phyloP scores from a whole-genome alignment of 2,888 invertebrate species.

The Melieria omissa region DNA sequence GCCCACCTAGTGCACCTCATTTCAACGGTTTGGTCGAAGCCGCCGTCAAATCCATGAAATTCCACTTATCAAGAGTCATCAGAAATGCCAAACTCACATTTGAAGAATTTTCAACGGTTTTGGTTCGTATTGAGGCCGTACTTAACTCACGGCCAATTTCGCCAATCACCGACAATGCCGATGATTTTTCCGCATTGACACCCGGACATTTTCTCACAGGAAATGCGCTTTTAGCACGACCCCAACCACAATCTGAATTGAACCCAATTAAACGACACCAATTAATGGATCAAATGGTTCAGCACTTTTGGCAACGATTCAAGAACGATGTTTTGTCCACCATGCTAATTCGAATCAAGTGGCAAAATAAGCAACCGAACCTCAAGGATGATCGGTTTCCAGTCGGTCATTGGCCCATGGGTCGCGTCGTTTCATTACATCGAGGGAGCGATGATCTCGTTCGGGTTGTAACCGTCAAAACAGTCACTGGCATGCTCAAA shows the following conservation, averaged over 20 bases:
- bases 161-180: slow-evolving; percentile 5
- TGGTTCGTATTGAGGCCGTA: slow-evolving; percentile 1
- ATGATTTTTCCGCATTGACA: slow-evolving; percentile 9
- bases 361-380: slow-evolving; percentile 6
- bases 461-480: slow-evolving; percentile 3
- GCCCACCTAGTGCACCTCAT: background rate
- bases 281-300: slow-evolving; percentile 12
- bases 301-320: slow-evolving; percentile 11
- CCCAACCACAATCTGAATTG: slow-evolving; percentile 10
- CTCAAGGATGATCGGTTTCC: slow-evolving; percentile 9
- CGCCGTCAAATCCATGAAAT: slow-evolving; percentile 3
- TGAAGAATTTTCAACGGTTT: slow-evolving; percentile 9
- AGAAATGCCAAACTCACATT: slow-evolving; percentile 1
- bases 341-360: slow-evolving; percentile 6
- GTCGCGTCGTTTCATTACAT: slow-evolving; percentile 7
- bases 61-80: slow-evolving; percentile 2
- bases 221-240: background rate
- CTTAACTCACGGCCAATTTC: slow-evolving; percentile 3
- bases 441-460: slow-evolving; percentile 12
- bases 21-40: slow-evolving; percentile 14
- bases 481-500: background rate
- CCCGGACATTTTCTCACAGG: slow-evolving; percentile 11
- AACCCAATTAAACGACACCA: background rate
- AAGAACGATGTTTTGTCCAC: slow-evolving; percentile 3
- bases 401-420: slow-evolving; percentile 21